Percentiles rank a stretch among this genome's conserved stretches.
Conservation (phyloP, 2,888 invertebrate genomes). For the Oxycera nigricornis region DNA sequence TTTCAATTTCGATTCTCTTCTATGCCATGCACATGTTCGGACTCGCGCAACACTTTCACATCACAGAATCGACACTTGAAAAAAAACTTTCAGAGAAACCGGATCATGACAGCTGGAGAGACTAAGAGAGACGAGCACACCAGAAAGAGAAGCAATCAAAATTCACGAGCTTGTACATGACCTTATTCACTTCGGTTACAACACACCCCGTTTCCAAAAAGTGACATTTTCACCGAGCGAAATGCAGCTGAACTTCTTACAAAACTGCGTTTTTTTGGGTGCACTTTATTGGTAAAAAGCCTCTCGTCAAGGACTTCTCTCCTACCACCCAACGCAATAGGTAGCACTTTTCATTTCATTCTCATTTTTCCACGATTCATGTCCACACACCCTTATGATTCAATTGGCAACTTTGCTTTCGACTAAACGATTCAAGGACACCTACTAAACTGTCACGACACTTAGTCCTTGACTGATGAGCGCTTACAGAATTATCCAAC, state of each 20-base stretch:
- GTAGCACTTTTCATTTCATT: neutral
- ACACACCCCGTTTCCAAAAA: slow-evolving; percentile 39
- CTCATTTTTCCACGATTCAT: neutral
- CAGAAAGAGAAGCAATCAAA: slow-evolving; percentile 14
- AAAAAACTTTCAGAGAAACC: neutral
- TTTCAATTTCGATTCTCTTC: neutral
- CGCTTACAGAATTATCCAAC: no score
- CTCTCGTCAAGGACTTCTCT: neutral
- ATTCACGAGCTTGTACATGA: slow-evolving; percentile 30
- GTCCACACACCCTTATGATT: neutral
- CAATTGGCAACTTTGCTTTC: neutral
- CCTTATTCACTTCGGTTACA: slow-evolving; percentile 40
- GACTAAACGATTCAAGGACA: slow-evolving; percentile 2
- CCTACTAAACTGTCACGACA: neutral
- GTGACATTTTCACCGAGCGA: slow-evolving; percentile 13
- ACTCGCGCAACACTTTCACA: neutral
- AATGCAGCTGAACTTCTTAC: neutral
- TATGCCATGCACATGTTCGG: neutral
- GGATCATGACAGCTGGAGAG: neutral
- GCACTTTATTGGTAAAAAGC: neutral
- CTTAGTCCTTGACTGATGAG: neutral
- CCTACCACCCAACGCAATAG: neutral
- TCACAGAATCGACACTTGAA: neutral
- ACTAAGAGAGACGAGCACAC: neutral
- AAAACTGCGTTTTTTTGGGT: neutral